Base-by-base conservation (phyloP, 2,797 vertebrate species). In the Melanotaenia maccullochi region DNA sequence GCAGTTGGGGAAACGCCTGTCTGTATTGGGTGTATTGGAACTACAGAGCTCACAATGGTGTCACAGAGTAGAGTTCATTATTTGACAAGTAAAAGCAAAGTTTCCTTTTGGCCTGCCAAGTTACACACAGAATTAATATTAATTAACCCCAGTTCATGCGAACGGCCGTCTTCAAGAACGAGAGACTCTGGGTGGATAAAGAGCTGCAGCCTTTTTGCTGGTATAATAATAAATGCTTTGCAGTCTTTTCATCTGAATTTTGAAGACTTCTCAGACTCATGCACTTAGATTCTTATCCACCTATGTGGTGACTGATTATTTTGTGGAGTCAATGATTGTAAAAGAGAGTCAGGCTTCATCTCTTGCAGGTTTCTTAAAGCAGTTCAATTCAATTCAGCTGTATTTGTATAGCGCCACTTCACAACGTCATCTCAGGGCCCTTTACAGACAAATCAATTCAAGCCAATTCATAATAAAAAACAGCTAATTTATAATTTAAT, bases 191-290 rank as follows among this genome's bases (percentile, higher is more conserved):
- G 49, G 16, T 40, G 18, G 44, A 54, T 22, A 22, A 60, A 63
- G 56, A 25, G 8, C 60, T 47, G 52, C 52, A 57, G 30, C 38
- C 59, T 62, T 36, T 55, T 42, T 55, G 32, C 24, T 54, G 52
- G 36, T 40, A 28, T 36, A 32, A n/a, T 40, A 20, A 32, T 33
- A 42, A 55, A 22, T 2, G 2, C 44, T 55, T 60, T 16, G 30
- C 35, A 33, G 38, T 60, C 16, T 42, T 13, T 11, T 11, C 7
- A 30, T 56, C 68, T 56, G 68, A 71, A 9, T 33, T 32, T 12
- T 3, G 12, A 9, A 2, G 11, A 40, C 65, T 59, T 59, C 51
- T 59, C 18, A 52, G 24, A 40, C 40, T 60, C 28, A 57, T 5
- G 65, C 33, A 35, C 14, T 55, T 16, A 16, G 52, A 55, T 55